phyloP scores from a whole-genome alignment of 2,797 vertebrate genomes.

The Hybognathus amarus region DNA sequence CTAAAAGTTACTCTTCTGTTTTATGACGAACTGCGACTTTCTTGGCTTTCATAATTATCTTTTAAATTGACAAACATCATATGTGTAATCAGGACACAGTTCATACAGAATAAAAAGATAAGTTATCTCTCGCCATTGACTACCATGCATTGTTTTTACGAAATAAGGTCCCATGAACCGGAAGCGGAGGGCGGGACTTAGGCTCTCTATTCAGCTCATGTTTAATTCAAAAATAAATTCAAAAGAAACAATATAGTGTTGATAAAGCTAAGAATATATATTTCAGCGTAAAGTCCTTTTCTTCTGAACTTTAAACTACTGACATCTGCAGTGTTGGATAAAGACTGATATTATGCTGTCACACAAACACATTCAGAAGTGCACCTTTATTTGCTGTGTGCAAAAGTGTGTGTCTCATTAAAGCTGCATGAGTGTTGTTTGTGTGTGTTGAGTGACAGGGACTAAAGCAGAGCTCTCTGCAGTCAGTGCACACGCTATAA shows the following conservation, averaged over 20 bases:
- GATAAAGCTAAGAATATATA: background rate
- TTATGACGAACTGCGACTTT: too few species aligned
- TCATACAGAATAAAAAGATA: too few species aligned
- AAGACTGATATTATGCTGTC: background rate
- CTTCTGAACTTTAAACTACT: background rate
- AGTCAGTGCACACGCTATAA: background rate
- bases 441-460: slow-evolving; percentile 15
- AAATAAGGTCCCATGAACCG: too few species aligned
- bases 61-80: too few species aligned
- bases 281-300: background rate
- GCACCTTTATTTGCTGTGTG: background rate
- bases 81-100: too few species aligned
- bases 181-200: too few species aligned
- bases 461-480: slow-evolving; percentile 11
- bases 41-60: too few species aligned
- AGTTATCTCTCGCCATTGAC: too few species aligned
- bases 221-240: background rate
- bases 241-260: background rate
- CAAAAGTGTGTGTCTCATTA: background rate
- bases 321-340: background rate
- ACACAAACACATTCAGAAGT: background rate
- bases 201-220: background rate
- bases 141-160: too few species aligned
- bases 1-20: too few species aligned
- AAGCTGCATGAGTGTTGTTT: slow-evolving; percentile 26